Evolutionary conservation across 2,797 vertebrate species (phyloP).

Genomic region (Hyperoplus immaculatus): DNA sequence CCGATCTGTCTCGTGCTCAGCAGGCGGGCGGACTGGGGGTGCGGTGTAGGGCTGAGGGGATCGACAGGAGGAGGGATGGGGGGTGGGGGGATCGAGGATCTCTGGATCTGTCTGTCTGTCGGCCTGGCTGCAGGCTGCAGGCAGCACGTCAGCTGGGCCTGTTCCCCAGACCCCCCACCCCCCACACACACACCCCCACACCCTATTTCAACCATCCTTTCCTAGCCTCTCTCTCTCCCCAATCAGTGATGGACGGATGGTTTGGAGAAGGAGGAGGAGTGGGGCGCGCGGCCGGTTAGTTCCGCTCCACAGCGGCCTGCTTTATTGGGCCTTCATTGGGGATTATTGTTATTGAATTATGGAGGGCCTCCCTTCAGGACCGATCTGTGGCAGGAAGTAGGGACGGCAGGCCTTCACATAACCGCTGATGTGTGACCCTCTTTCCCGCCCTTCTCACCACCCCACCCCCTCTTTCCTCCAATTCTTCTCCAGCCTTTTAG

Average conservation of each 20-base stretch:
- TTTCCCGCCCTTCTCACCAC: constrained; percentile 24
- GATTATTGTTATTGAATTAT: constrained; percentile 90
- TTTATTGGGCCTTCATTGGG: constrained; percentile 84
- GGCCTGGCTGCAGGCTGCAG: constrained; percentile 70
- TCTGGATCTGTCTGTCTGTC: constrained; percentile 53
- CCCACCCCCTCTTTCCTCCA: constrained; percentile 4
- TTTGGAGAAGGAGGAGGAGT: constrained; percentile 56
- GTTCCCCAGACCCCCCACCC: constrained; percentile 68
- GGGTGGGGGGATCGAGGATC: constrained; percentile 37
- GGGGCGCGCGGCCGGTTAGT: constrained; percentile 70
- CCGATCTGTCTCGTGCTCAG: constrained; percentile 54
- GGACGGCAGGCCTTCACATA: constrained; percentile 62
- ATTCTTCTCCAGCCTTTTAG: constrained; percentile 17
- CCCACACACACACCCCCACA: not conserved
- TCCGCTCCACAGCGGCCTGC: constrained; percentile 71
- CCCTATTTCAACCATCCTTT: constrained; percentile 31
- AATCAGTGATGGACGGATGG: constrained; percentile 69
- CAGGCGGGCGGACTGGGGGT: constrained; percentile 34
- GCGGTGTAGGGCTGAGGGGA: constrained; percentile 37
- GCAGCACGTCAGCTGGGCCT: constrained; percentile 81
- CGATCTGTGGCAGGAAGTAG: constrained; percentile 67
- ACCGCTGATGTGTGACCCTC: constrained; percentile 69
- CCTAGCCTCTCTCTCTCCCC: constrained; percentile 42
- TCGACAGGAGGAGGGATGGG: constrained; percentile 41
- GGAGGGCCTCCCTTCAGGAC: constrained; percentile 66